Conservation (phyloP, 2,888 invertebrate genomes). For the Geotrupes spiniger region DNA sequence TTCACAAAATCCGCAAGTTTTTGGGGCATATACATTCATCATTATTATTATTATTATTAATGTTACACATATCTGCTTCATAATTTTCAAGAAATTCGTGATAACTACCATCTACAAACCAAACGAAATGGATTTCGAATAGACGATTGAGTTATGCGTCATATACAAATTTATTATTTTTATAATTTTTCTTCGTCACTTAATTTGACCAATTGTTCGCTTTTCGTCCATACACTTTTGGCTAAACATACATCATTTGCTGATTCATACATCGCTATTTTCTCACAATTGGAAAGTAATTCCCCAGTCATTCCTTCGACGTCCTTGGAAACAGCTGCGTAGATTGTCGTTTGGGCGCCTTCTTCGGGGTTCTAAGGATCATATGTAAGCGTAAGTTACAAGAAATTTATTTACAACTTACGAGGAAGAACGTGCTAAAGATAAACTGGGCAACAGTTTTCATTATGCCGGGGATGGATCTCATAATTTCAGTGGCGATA, state of each 20-base stretch:
- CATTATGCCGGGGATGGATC: neutral
- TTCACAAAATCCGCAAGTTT: too few species aligned
- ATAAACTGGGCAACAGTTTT: neutral
- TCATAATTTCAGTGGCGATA: constrained; percentile 19
- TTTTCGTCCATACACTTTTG: constrained; percentile 79
- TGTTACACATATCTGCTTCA: too few species aligned
- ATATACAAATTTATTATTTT: neutral
- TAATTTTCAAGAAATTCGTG: too few species aligned
- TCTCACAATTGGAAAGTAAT: constrained; percentile 77
- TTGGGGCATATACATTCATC: too few species aligned
- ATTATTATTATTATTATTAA: too few species aligned
- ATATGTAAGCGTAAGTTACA: neutral
- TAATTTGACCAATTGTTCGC: constrained; percentile 57
- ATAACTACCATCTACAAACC: too few species aligned
- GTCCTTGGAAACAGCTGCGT: constrained; percentile 73
- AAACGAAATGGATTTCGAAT: too few species aligned
- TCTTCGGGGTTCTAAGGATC: neutral
- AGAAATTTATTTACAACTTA: neutral
- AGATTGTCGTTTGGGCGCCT: constrained; percentile 65
- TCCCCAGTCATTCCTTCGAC: constrained; percentile 69
- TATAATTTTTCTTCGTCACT: constrained; percentile 10
- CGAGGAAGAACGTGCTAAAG: neutral
- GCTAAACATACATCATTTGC: constrained; percentile 66
- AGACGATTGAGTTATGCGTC: too few species aligned
- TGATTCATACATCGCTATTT: constrained; percentile 56